A percentile compares a stretch with the other conserved stretches of the same genome.
These are phyloP conservation scores for Hippocampus guttulatus DNA, from an alignment of 2,113 vertebrate species.

Conservation along the genomic window DNA sequence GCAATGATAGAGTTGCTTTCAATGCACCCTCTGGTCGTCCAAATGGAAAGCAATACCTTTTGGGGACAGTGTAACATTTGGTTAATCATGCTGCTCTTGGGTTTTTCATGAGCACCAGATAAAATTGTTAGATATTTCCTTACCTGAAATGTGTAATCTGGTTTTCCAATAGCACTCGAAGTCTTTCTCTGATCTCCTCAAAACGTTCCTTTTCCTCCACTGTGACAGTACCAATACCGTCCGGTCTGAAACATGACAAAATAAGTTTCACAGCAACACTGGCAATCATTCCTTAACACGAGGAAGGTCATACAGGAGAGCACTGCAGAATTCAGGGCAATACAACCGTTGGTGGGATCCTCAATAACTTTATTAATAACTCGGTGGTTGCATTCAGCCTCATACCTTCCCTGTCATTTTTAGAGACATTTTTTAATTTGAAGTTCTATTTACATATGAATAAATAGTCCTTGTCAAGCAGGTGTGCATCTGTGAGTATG, in stretches of 20 bases:
- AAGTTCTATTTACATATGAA: not conserved
- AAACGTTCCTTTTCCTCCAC: slow-evolving; percentile 96
- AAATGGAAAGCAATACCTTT: slow-evolving; percentile 98
- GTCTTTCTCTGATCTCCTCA: slow-evolving; percentile 95
- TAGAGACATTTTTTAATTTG: not conserved
- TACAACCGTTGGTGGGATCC: not conserved
- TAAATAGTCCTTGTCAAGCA: not conserved
- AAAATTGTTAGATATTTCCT: not conserved
- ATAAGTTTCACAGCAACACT: not conserved
- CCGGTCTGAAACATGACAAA: slow-evolving; percentile 76
- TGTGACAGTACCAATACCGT: slow-evolving; percentile 94
- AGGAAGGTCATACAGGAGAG: not conserved
- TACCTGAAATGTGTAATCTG: slow-evolving; percentile 99
- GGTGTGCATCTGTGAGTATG: slow-evolving; percentile 18
- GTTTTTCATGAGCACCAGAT: not conserved
- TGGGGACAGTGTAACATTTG: slow-evolving; percentile 8
- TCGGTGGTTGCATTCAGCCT: not conserved
- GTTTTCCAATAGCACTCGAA: slow-evolving; percentile 92
- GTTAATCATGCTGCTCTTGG: not conserved
- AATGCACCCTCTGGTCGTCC: slow-evolving; percentile 95
- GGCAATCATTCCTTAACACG: not conserved
- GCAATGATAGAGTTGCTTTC: slow-evolving; percentile 92
- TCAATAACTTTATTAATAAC: not conserved
- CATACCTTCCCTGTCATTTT: no score
- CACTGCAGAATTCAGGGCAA: not conserved